A percentile compares a stretch with the other conserved stretches of the same genome.
Conservation (phyloP, 2,888 invertebrate genomes). For the Heliothis peltigera region DNA sequence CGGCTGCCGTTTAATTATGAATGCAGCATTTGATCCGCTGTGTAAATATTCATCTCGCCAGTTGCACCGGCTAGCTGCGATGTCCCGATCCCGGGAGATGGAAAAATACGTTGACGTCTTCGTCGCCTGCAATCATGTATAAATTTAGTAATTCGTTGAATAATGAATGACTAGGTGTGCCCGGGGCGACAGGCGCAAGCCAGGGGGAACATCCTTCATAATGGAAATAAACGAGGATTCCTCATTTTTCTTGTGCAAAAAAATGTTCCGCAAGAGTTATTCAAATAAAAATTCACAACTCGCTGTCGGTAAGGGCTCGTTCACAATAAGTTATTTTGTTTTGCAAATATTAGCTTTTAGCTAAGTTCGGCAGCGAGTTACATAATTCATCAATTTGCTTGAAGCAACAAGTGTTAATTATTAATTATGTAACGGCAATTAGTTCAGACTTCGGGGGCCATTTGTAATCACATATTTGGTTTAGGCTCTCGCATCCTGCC, state of each 20-base stretch:
- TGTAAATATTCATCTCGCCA: not conserved
- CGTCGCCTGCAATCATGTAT: constrained; percentile 31
- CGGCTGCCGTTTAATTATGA: not conserved
- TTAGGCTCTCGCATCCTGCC: not conserved
- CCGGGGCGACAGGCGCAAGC: not conserved
- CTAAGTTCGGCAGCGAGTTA: not conserved
- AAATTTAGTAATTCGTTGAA: constrained; percentile 50
- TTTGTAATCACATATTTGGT: constrained; percentile 5
- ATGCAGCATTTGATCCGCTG: not conserved
- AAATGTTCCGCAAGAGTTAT: constrained; percentile 11
- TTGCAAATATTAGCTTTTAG: not conserved
- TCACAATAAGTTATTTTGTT: not conserved
- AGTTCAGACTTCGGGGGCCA: not conserved
- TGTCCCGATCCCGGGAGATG: not conserved
- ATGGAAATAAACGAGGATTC: constrained; percentile 31
- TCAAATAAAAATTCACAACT: constrained; percentile 24
- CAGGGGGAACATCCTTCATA: constrained; percentile 3
- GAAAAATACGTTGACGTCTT: constrained; percentile 4
- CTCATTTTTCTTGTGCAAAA: constrained; percentile 30
- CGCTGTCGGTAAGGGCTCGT: not conserved
- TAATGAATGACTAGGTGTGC: constrained; percentile 42
- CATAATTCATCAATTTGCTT: constrained; percentile 10
- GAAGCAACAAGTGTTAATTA: constrained; percentile 16
- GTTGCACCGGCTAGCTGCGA: not conserved
- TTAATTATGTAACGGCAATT: constrained; percentile 19